A percentile compares a stretch with the other conserved stretches of the same genome.
These are phyloP conservation scores for Ptiloglossa arizonensis DNA, from an alignment of 1,140 invertebrate species.

Conservation along the genomic window DNA sequence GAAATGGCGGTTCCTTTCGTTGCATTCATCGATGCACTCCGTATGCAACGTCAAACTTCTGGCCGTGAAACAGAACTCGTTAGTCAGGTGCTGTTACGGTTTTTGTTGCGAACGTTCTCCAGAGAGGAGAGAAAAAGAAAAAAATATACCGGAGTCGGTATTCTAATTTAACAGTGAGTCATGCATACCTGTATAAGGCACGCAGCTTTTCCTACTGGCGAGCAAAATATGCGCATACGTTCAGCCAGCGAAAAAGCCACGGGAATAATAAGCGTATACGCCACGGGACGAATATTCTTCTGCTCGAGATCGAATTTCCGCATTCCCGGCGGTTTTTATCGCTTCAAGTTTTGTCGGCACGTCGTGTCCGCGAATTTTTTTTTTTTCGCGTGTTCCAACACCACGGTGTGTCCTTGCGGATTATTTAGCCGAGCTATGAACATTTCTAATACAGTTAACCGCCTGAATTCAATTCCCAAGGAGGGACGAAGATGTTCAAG, in stretches of 20 bases:
- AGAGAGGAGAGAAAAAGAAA: background rate
- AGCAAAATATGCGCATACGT: conserved; percentile 63
- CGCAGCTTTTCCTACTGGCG: conserved; percentile 21
- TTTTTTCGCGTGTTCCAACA: background rate
- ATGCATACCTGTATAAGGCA: conserved; percentile 40
- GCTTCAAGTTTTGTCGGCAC: background rate
- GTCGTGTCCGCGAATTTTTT: background rate
- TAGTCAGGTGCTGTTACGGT: conserved; percentile 34
- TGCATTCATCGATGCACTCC: conserved; percentile 20
- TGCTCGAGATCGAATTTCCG: conserved; percentile 23
- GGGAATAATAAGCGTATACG: conserved; percentile 54
- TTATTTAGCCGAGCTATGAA: background rate
- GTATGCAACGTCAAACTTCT: conserved; percentile 29
- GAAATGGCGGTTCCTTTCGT: conserved; percentile 26
- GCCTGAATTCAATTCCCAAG: no score
- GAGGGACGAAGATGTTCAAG: background rate
- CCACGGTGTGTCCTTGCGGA: background rate
- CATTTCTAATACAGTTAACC: background rate
- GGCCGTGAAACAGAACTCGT: conserved; percentile 39
- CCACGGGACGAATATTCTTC: conserved; percentile 28
- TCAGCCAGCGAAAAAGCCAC: conserved; percentile 42
- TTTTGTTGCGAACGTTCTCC: conserved; percentile 13
- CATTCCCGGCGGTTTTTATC: conserved; percentile 14
- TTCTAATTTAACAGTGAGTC: conserved; percentile 61
- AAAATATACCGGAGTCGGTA: conserved; percentile 33